Base-by-base conservation (phyloP, 2,797 vertebrate genomes). In the Acanthiza pusilla region DNA sequence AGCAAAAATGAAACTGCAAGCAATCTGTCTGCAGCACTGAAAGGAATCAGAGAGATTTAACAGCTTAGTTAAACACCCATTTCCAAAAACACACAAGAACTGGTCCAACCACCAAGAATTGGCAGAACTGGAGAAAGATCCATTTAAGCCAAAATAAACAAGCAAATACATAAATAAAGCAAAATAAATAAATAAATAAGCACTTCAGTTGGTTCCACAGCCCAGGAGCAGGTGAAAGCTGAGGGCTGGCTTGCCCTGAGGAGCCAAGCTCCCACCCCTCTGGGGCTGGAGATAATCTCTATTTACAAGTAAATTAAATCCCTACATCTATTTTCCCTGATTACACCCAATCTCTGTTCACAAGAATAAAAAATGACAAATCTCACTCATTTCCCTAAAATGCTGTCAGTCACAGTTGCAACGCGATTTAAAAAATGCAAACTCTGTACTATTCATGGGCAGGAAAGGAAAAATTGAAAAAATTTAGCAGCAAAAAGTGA, bases 1-100 rank as follows among this genome's bases (percentile, higher is more conserved):
- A 77, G 38, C 29, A 47, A 70, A 74, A 66, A 71, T 29, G 38
- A 50, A 89, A 54, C 5, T 3, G 22, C 43, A 66, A 47, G 36
- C 0, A 0, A 45, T 55, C 30, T 32, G 4, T 61, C 20, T 71
- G 34, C 30, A 62, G 26, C 71, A 29, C 1, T 2, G 38, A 72
- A 53, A 82, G 45, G 43, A 76, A 83, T 36, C 26, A 17, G 34
- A 4, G 71, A 55, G 25, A 26, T 76, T 66, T 40, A 32, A 67
- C 13, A 61, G 10, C 38, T 54, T 30, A 23, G 12, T 54, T n/a
- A 40, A 73, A 85, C 2, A 5, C 11, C 42, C 51, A n/a, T n/a
- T 48, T 4, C 26, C 32, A 60, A 73, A 91, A 43, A 4, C 57
- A 85, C 58, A 43, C 22, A 42, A 32, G 30, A 61, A 47, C 40